phyloP scores from a whole-genome alignment of 2,113 vertebrate species.

The Psilopogon haemacephalus region DNA sequence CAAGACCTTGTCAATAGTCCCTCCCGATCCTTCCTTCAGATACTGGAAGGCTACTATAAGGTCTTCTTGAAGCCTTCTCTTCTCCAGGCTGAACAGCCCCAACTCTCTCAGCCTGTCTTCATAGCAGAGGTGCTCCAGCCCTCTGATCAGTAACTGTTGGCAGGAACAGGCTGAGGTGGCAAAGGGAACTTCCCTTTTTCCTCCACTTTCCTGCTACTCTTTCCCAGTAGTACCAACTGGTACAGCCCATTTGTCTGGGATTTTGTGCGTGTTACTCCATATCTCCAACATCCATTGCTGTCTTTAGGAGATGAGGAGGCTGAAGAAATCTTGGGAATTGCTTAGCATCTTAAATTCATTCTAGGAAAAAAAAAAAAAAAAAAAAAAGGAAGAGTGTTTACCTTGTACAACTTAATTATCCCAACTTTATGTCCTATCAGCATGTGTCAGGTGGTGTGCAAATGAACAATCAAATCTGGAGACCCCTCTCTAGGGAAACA shows the following conservation, averaged over 20 bases:
- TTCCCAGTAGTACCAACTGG: not conserved
- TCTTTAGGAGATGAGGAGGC: not conserved
- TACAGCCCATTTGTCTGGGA: not conserved
- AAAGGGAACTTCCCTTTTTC: constrained; percentile 8
- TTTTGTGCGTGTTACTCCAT: not conserved
- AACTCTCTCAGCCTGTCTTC: too few species aligned
- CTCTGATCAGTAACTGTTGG: constrained; percentile 16
- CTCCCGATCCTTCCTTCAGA: too few species aligned
- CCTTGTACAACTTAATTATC: not conserved
- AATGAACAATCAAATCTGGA: not conserved
- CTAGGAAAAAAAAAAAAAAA: not conserved
- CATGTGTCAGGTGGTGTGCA: accelerated
- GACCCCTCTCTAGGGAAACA: not conserved
- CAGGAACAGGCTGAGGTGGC: not conserved
- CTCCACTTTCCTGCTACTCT: not conserved
- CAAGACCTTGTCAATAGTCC: too few species aligned
- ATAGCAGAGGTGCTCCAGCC: too few species aligned
- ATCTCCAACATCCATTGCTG: not conserved
- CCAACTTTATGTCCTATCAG: not conserved
- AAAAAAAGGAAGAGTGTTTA: not conserved
- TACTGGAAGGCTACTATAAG: too few species aligned
- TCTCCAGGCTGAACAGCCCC: too few species aligned
- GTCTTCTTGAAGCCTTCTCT: too few species aligned
- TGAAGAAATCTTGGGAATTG: not conserved
- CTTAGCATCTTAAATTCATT: not conserved